phyloP scores from a whole-genome alignment of 2,888 invertebrate genomes.

The Epirrhoe tristata region DNA sequence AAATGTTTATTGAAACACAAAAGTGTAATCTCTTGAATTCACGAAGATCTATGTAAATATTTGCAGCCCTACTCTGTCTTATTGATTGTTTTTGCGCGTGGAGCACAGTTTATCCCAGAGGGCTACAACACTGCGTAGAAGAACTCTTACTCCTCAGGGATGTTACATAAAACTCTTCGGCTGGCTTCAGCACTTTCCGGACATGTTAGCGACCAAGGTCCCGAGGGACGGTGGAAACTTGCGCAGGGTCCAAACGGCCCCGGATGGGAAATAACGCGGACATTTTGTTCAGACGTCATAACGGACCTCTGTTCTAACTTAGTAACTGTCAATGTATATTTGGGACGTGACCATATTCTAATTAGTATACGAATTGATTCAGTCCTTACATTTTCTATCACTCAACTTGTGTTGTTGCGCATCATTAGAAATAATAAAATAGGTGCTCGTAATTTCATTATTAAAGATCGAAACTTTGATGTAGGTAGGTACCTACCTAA shows the following conservation, averaged over 20 bases:
- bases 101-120: background rate
- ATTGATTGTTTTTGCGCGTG: too few species aligned
- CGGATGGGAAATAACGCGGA: slow-evolving; percentile 8
- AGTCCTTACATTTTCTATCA: background rate
- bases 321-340: background rate
- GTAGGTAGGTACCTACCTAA: background rate
- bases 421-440: too few species aligned
- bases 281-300: slow-evolving; percentile 10
- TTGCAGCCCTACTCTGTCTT: too few species aligned
- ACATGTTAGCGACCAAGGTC: background rate
- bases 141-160: background rate
- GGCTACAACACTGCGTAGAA: background rate
- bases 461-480: too few species aligned
- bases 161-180: background rate
- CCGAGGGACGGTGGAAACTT: slow-evolving; percentile 3
- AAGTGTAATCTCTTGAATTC: too few species aligned
- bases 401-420: background rate
- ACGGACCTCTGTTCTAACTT: background rate
- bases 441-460: too few species aligned
- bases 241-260: slow-evolving; percentile 4
- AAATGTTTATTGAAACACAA: too few species aligned
- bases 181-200: background rate
- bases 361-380: background rate
- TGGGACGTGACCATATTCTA: background rate
- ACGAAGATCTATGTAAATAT: too few species aligned